Percentiles rank a stretch among this genome's conserved stretches.
These are phyloP conservation scores for Lagopus muta DNA, from an alignment of 2,113 vertebrate species.

Conservation along the genomic window DNA sequence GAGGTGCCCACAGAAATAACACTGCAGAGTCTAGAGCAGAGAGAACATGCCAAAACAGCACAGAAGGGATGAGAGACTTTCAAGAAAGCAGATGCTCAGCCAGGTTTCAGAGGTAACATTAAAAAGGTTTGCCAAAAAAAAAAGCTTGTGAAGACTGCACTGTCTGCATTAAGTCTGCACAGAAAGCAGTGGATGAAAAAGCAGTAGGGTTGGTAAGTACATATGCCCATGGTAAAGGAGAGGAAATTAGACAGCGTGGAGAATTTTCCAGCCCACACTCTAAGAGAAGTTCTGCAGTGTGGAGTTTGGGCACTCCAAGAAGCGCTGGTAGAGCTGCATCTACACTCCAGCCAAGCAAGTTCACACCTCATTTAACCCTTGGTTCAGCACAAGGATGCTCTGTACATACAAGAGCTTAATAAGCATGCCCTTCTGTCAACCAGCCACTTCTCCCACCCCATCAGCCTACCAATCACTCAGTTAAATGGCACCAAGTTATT, in stretches of 20 bases:
- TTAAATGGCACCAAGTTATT: fast-evolving
- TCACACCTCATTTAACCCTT: fast-evolving
- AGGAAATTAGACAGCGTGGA: neutral
- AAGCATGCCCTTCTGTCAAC: fast-evolving
- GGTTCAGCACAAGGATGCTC: neutral
- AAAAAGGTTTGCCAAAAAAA: neutral
- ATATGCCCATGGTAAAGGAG: neutral
- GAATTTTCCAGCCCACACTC: neutral
- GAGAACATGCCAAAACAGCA: neutral
- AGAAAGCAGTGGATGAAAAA: too few species aligned
- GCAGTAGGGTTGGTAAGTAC: neutral
- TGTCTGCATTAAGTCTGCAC: neutral
- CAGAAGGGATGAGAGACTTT: neutral
- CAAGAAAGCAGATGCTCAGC: neutral
- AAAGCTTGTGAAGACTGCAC: neutral
- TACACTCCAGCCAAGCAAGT: neutral
- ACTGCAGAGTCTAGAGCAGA: neutral
- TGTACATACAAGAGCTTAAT: neutral
- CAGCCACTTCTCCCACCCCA: neutral
- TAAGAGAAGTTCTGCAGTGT: neutral
- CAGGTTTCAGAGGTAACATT: neutral
- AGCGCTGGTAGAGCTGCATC: neutral
- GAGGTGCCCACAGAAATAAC: neutral
- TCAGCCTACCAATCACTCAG: neutral
- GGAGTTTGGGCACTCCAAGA: neutral